Evolutionary conservation across 2,113 vertebrate genomes (phyloP), one percentile per base, ranked within the genome.

Genomic region (Damaliscus lunatus): DNA sequence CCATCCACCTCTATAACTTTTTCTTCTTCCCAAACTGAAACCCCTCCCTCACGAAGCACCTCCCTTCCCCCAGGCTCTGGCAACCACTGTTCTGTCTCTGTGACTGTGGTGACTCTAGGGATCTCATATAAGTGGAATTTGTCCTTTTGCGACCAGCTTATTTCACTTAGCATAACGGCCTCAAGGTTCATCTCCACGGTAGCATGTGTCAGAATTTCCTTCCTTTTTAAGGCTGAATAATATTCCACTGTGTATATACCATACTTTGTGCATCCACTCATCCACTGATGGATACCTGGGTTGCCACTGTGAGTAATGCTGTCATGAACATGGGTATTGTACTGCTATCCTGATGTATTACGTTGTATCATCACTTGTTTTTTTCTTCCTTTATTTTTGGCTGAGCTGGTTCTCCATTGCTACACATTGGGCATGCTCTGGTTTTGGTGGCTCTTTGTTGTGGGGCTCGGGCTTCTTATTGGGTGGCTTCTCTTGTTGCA

Each of bases 171-270:
- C 55, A 25, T 7, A 14, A 62, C 3, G 23, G 52, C 64, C 31
- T 71, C 52, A 2, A 50, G 17, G 6, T 13, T 23, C 36, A 53
- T 31, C 46, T 40, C 13, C 0, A 3, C 2, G 3, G 9, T 19
- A 60, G 21, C 40, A 17, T 4, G 23, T 33, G 46, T 59, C 48
- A 29, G 33, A 21, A 33, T 19, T 3, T 33, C 36, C 74, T 36
- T 83, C 53, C 86, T 83, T 43, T 64, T 17, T 12, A 11, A 59
- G 74, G 29, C 93, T 91, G 33, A 46, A 9, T 40, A 29, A 43
- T 14, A 48, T 3, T 43, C 67, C 59, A 21, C 0, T 5, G 23
- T 27, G 11, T 14, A 7, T 1, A 16, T 1, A 13, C 31, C 64
- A 59, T 62, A 23, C 46, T 55, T 27, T 23, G 40, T 21, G 3